Evolutionary conservation across 2,797 vertebrate species (phyloP).

Genomic region (Pagetopsis macropterus): DNA sequence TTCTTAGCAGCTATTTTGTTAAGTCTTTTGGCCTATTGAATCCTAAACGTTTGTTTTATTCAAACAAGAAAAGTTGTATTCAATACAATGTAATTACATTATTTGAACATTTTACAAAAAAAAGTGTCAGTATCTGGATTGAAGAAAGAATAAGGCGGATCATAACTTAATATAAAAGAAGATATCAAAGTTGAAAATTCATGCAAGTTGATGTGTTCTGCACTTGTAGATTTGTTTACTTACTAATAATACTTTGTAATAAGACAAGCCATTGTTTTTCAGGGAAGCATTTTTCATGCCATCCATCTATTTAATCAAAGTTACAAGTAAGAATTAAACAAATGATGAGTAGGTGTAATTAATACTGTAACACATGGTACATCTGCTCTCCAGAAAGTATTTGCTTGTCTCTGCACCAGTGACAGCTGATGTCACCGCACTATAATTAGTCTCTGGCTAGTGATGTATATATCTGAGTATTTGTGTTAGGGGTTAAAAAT

Average conservation of each 20-base stretch:
- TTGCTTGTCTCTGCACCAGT: conserved; percentile 38
- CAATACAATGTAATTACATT: background rate
- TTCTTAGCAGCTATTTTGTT: no score
- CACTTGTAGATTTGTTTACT: background rate
- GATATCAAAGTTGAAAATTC: background rate
- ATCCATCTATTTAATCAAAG: background rate
- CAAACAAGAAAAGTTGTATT: background rate
- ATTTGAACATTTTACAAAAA: background rate
- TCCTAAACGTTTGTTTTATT: no score
- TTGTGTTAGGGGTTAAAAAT: conserved; percentile 17
- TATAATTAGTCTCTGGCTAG: conserved; percentile 37
- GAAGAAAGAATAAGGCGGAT: background rate
- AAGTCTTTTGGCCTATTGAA: no score
- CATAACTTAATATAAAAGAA: background rate
- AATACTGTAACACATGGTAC: conserved; percentile 22
- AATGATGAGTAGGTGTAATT: background rate
- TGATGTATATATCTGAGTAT: conserved; percentile 12
- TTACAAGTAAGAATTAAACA: background rate
- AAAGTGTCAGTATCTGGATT: background rate
- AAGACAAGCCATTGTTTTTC: background rate
- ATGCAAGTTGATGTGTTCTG: background rate
- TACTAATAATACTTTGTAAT: background rate
- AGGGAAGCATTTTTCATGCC: background rate
- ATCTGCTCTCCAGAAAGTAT: conserved; percentile 13
- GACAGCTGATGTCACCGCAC: conserved; percentile 54